Base-by-base conservation (phyloP, 1,140 invertebrate genomes). In the Hormaphis cornu region DNA sequence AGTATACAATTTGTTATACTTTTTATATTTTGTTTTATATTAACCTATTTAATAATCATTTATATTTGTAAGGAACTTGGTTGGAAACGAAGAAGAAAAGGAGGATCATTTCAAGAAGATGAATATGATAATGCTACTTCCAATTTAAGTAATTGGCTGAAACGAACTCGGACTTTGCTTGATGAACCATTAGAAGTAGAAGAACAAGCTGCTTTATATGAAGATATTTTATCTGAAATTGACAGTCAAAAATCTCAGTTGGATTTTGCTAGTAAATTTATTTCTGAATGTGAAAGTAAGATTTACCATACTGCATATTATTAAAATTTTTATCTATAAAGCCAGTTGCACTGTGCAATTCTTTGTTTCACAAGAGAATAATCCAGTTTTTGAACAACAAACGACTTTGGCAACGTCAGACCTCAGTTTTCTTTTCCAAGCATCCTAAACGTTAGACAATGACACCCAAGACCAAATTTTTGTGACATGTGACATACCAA, bases 151-250 rank as follows among this genome's bases (percentile, higher is more conserved):
- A 66, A 66, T 24, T 66, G 61, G 61, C 33, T 66, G 50, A 50
- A n/a, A 50, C 40, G 61, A 22, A 48, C 61, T 16, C 20, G 50
- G 9, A 66, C 33, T 9, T 33, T 66, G 20, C 28, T 66, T 7
- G 61, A 66, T 66, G 61, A 66, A 24, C 61, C 61, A n/a, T 66
- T 66, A 26, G 61, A 66, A 50, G 61, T 46, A 22, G 61, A 66
- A 66, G 61, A 66, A 35, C 40, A 66, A 66, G 61, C 61, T 16
- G 61, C 61, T 22, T 48, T 66, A 14, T 66, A 66, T 66, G 44
- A 66, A 66, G 61, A 66, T 50, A 66, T 66, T 33, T 50, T 66
- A 28, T 66, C 30, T 46, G 61, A 66, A 35, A 48, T 48, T 35
- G 61, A 66, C 16, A 35, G 18, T 20, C 61, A 66, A 35, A 33